Evolutionary conservation across 2,888 invertebrate genomes (phyloP), one percentile per base, ranked within the genome.

Genomic region (Leucophenga montana): DNA sequence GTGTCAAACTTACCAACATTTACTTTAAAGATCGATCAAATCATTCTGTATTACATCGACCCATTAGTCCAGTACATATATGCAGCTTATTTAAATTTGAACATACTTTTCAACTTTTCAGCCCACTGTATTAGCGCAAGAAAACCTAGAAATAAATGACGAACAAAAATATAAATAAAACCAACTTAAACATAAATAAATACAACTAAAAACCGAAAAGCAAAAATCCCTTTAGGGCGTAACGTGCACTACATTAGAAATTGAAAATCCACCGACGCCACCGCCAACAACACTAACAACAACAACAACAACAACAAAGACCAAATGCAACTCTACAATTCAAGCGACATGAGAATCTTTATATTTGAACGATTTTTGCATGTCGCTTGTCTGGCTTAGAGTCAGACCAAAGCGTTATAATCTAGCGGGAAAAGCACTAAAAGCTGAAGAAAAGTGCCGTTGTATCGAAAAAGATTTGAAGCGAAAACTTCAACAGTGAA

Each of bases 161-260:
- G 11, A 39, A 39, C 11, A 39, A 39, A 39, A 39, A 39, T 53
- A 56, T 22, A 56, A 56, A 14, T 22, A 56, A 56, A 56, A 56
- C 3, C 13, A 75, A 69, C 64, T 71, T 70, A 71, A 79, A 79
- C 76, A 20, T 46, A 82, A 77, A 78, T 80, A 84, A 82, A 84
- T 82, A 80, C 78, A 75, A 74, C 75, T 71, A 80, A 75, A 71
- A 79, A 72, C 57, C 31, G 74, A 69, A 75, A 80, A 75, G 71
- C 72, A 73, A 72, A 84, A 79, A 82, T 75, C 77, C 77, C 83
- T 81, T 75, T 75, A 77, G 85, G 85, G 83, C 76, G 85, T 83
- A 81, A 80, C 81, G 78, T 83, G 85, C 78, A 84, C 82, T 83
- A 85, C 77, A 85, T 85, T 85, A 78, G 81, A 85, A 83, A 85